Evolutionary conservation across 2,888 invertebrate genomes (phyloP).

Genomic region (Cephonodes hylas): DNA sequence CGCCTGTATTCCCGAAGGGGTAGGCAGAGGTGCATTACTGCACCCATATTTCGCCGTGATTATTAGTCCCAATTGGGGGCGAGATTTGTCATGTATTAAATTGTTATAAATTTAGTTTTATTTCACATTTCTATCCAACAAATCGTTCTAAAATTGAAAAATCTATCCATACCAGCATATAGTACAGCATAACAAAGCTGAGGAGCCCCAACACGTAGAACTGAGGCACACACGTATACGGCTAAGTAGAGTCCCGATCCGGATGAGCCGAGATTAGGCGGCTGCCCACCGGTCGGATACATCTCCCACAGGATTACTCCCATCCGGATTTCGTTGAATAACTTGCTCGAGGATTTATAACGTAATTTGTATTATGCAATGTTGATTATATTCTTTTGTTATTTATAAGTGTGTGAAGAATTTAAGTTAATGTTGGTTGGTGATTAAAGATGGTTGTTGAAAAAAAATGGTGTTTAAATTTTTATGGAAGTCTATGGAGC

Average conservation of each 20-base stretch:
- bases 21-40: too few relatives aligned
- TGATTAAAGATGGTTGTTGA: too few relatives aligned
- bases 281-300: conserved; percentile 74
- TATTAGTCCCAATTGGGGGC: too few relatives aligned
- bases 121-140: too few relatives aligned
- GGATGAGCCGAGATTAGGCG: conserved; percentile 74
- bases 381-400: conserved; percentile 8
- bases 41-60: too few relatives aligned
- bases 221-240: conserved; percentile 46
- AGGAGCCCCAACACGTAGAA: conserved; percentile 34
- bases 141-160: background rate
- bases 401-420: background rate
- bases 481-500: too few relatives aligned
- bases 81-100: too few relatives aligned
- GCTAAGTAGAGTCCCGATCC: conserved; percentile 64
- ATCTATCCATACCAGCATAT: background rate
- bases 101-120: too few relatives aligned
- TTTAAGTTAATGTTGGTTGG: too few relatives aligned
- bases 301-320: conserved; percentile 72
- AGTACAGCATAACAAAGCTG: conserved; percentile 30
- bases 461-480: too few relatives aligned
- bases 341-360: conserved; percentile 57
- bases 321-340: conserved; percentile 77
- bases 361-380: conserved; percentile 10
- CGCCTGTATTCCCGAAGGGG: too few relatives aligned